Evolutionary conservation across 1,140 invertebrate species (phyloP), one percentile per base, ranked within the genome.

Genomic region (Homalodisca vitripennis): DNA sequence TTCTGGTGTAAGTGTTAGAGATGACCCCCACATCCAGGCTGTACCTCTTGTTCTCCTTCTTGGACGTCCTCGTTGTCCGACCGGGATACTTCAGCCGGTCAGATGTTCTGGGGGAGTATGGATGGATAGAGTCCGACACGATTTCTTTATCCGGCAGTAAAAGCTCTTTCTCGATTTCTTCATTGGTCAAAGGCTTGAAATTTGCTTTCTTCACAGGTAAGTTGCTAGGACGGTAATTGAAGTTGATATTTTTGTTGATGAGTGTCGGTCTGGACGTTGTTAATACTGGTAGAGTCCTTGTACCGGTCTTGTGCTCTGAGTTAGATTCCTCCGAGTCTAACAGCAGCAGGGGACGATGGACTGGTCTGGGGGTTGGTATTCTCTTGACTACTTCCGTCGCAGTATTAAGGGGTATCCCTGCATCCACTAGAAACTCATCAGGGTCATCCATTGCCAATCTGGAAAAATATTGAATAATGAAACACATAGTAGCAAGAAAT

Each of bases 11-110:
- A 24, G 55, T 24, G n/a, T 27, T 22, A 12, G 55, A 60, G 3
- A 60, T 6, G 3, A 14, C 27, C 26, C 22, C 29, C 26, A 24
- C 10, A 27, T 60, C 55, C 6, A 60, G 55, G 27, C 55, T 60
- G 14, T 22, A 24, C 29, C 55, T 60, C 24, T 60, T 60, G 55
- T 60, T 60, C 27, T 60, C 55, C 29, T 60, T 60, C 55, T 60
- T 60, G n/a, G 12, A 22, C 13, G 29, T 22, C 29, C 29, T 60
- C 3, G 3, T 60, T 27, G 55, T 10, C 13, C 29, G 26, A 27
- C 10, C 6, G 14, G 10, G 26, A n/a, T 60, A 22, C 14, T 30
- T 60, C 55, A 60, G 29, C 26, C 55, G 26, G 27, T 26, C 6
- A 41, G 6, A 10, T 53, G 20, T 14, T 60, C 55, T 60, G 2